Evolutionary conservation across 2,888 invertebrate species (phyloP).

Genomic region (Epirrita christyi): DNA sequence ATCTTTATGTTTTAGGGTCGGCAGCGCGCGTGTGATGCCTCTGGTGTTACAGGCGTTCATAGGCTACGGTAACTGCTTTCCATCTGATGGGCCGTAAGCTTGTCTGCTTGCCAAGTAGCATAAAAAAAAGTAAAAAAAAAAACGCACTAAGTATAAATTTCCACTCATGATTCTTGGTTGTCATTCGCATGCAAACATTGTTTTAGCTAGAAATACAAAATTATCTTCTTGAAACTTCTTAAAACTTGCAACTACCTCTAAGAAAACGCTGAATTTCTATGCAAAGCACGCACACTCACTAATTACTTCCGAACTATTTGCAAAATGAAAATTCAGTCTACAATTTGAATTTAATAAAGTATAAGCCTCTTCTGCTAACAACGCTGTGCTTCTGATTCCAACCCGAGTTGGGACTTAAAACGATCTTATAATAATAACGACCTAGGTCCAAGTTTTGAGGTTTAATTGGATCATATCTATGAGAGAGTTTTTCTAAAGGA

Average conservation of each 20-base stretch:
- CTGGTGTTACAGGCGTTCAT: too few relatives aligned
- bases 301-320: constrained; percentile 28
- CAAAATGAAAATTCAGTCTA: constrained; percentile 28
- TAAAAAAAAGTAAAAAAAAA: too few relatives aligned
- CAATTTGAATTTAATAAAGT: constrained; percentile 27
- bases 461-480: neutral
- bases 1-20: too few relatives aligned
- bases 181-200: too few relatives aligned
- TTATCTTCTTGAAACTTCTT: too few relatives aligned
- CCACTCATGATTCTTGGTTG: too few relatives aligned
- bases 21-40: too few relatives aligned
- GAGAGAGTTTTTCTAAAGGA: neutral
- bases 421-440: constrained; percentile 26
- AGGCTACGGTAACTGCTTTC: too few relatives aligned
- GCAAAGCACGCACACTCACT: constrained; percentile 14
- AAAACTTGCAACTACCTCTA: neutral
- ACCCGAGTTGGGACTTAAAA: constrained; percentile 18
- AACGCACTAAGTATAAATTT: too few relatives aligned
- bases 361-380: constrained; percentile 17
- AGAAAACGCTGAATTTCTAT: constrained; percentile 1
- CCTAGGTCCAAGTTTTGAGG: constrained; percentile 24
- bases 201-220: too few relatives aligned
- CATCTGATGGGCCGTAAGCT: too few relatives aligned
- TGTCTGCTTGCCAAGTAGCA: too few relatives aligned
- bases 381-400: constrained; percentile 13